Evolutionary conservation across 2,888 invertebrate species (phyloP).

Genomic region (Volucella inflata): DNA sequence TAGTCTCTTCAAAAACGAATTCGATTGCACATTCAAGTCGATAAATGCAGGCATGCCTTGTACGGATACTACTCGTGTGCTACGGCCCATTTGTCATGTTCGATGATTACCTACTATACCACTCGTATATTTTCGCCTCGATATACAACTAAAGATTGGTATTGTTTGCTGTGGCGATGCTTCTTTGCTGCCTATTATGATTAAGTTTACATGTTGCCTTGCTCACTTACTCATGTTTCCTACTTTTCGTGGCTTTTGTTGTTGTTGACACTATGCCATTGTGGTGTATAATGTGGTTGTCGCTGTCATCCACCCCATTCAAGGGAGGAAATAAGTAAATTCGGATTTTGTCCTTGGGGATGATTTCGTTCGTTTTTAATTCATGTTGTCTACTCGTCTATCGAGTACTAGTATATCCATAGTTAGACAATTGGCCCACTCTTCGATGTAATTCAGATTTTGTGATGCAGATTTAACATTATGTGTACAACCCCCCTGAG

Average conservation of each 20-base stretch:
- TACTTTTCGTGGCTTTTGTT: slow-evolving; percentile 5
- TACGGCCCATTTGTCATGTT: slow-evolving; percentile 64
- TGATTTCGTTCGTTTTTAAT: slow-evolving; percentile 65
- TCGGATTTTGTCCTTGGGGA: slow-evolving; percentile 61
- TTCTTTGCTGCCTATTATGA: slow-evolving; percentile 35
- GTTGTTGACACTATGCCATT: slow-evolving; percentile 22
- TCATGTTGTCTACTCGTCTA: slow-evolving; percentile 47
- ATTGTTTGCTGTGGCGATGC: slow-evolving; percentile 26
- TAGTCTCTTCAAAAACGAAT: slow-evolving; percentile 78
- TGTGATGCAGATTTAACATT: slow-evolving; percentile 35
- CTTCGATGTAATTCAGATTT: slow-evolving; percentile 21
- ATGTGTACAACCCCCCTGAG: slow-evolving; percentile 49
- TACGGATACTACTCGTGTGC: neutral
- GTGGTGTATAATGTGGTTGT: slow-evolving; percentile 46
- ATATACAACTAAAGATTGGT: neutral
- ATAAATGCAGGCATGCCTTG: slow-evolving; percentile 39
- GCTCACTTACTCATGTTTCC: slow-evolving; percentile 27
- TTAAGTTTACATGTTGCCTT: slow-evolving; percentile 45
- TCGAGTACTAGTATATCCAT: no score
- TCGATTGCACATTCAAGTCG: slow-evolving; percentile 46
- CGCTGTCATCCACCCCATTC: slow-evolving; percentile 25
- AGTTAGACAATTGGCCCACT: slow-evolving; percentile 32
- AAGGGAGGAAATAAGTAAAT: slow-evolving; percentile 46
- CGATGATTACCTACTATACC: slow-evolving; percentile 54
- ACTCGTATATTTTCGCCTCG: neutral